Evolutionary conservation across 2,888 invertebrate genomes (phyloP).

Genomic region (Abscondita cerata): DNA sequence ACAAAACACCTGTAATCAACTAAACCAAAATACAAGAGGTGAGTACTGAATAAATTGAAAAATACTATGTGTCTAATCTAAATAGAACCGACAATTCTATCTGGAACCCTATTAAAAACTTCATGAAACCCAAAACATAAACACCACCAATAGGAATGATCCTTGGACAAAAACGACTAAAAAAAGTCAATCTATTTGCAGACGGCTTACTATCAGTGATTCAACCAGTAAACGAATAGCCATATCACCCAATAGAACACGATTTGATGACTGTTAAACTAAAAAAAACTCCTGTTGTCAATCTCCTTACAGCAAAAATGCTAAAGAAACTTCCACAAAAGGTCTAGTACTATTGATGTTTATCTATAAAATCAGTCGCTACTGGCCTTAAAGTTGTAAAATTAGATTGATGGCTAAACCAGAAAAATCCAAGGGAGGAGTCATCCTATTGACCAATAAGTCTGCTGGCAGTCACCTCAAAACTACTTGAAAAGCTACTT

Average conservation of each 20-base stretch:
- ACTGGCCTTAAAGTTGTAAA: background rate
- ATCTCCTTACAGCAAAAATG: background rate
- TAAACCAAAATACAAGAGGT: background rate
- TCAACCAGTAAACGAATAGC: background rate
- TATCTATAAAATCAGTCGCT: too few relatives aligned
- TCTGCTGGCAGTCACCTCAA: background rate
- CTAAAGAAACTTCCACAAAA: background rate
- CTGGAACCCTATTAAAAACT: too few relatives aligned
- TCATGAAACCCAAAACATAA: background rate
- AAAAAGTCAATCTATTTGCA: background rate
- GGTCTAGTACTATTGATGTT: too few relatives aligned
- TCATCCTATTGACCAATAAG: too few relatives aligned
- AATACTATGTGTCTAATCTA: too few relatives aligned
- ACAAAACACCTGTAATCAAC: background rate
- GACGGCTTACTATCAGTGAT: too few relatives aligned
- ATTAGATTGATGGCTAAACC: background rate
- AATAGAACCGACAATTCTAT: too few relatives aligned
- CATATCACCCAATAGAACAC: background rate
- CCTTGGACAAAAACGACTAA: too few relatives aligned
- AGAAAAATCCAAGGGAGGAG: too few relatives aligned
- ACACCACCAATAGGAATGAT: background rate
- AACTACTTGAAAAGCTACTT: background rate
- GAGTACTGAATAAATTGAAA: too few relatives aligned
- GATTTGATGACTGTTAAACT: too few relatives aligned
- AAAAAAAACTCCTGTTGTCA: too few relatives aligned